Conservation (phyloP, 2,888 invertebrate genomes). For the Ophonus ardosiacus region DNA sequence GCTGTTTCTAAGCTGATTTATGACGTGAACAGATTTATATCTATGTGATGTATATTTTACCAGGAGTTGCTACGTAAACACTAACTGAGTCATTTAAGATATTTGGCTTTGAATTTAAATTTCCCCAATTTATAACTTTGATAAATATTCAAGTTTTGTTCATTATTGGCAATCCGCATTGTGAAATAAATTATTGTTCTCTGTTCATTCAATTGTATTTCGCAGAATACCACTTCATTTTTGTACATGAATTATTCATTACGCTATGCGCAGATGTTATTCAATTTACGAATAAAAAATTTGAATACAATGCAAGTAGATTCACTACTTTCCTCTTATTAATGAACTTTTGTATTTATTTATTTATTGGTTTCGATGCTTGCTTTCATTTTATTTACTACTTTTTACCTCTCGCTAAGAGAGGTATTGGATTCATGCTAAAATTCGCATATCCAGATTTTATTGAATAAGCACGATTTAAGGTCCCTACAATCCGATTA, state of each 20-base stretch:
- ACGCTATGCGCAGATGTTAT: constrained; percentile 7
- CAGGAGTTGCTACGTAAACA: constrained; percentile 39
- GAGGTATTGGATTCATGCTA: no score
- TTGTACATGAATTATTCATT: constrained; percentile 30
- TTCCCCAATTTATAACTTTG: constrained; percentile 31
- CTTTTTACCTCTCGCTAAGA: no score
- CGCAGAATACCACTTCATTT: constrained; percentile 19
- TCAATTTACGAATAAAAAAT: constrained; percentile 5
- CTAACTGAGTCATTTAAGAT: constrained; percentile 32
- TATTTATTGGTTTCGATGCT: not conserved
- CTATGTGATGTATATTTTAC: constrained; percentile 31
- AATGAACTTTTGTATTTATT: constrained; percentile 13
- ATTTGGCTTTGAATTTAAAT: constrained; percentile 38
- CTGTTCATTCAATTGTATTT: constrained; percentile 25
- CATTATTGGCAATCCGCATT: constrained; percentile 46
- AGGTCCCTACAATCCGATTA: no score
- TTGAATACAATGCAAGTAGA: constrained; percentile 1
- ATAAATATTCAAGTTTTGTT: constrained; percentile 42
- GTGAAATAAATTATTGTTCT: constrained; percentile 44
- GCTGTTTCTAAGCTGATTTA: constrained; percentile 35
- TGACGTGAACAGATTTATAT: constrained; percentile 36
- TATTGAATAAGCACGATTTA: no score
- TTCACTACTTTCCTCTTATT: constrained; percentile 7
- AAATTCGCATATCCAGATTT: no score
- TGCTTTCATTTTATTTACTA: not conserved